Evolutionary conservation across 2,113 vertebrate genomes (phyloP).

Genomic region (Engystomops pustulosus): DNA sequence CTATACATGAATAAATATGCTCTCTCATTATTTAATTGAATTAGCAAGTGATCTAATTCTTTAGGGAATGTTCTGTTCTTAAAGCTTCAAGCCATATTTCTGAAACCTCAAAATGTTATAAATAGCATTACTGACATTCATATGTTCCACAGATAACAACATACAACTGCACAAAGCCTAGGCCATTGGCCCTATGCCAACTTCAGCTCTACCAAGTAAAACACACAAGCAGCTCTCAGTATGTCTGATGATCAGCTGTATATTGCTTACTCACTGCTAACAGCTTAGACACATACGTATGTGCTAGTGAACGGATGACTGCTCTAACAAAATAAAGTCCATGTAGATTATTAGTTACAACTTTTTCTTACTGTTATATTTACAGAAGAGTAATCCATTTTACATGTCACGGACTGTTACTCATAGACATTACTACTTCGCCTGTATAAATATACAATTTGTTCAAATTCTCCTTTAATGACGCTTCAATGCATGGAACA

Average conservation of each 20-base stretch:
- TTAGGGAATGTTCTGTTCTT: slow-evolving; percentile 45
- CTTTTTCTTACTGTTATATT: background rate
- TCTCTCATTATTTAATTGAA: slow-evolving; percentile 46
- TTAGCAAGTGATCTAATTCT: slow-evolving; percentile 43
- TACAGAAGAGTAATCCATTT: slow-evolving; percentile 4
- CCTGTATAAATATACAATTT: background rate
- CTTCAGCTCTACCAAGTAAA: slow-evolving; percentile 1
- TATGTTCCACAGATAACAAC: slow-evolving; percentile 51
- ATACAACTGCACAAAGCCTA: slow-evolving; percentile 26
- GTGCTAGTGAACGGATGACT: background rate
- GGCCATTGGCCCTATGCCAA: slow-evolving; percentile 24
- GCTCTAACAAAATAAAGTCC: background rate
- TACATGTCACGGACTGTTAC: slow-evolving; percentile 18
- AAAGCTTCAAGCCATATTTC: slow-evolving; percentile 49
- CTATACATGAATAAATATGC: slow-evolving; percentile 21
- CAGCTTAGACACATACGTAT: background rate
- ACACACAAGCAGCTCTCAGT: background rate
- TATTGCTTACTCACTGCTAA: slow-evolving; percentile 12
- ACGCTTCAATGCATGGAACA: background rate
- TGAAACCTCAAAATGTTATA: slow-evolving; percentile 43
- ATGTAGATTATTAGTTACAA: background rate
- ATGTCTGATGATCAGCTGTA: background rate
- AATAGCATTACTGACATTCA: slow-evolving; percentile 40
- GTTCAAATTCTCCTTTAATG: slow-evolving; percentile 4
- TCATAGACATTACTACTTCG: slow-evolving; percentile 3